Evolutionary conservation across 1,140 invertebrate genomes (phyloP).

Genomic region (Drosophila pachea): DNA sequence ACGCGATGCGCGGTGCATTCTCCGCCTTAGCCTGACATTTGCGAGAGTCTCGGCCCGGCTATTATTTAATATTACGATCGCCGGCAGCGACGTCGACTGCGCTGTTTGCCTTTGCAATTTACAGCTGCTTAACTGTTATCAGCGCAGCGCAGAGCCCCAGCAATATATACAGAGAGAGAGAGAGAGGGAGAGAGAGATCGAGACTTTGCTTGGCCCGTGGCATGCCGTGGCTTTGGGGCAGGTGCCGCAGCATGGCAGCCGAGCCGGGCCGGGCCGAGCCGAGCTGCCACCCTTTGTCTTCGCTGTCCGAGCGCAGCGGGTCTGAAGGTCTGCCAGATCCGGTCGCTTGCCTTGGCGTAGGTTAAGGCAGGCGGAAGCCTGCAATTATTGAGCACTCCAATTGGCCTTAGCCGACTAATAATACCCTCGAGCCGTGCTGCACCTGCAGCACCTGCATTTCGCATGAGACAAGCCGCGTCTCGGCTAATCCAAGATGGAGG

Average conservation of each 20-base stretch:
- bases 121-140: conserved; percentile 7
- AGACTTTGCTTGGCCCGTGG: neutral
- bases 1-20: conserved; percentile 67
- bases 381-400: neutral
- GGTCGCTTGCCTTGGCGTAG: conserved; percentile 12
- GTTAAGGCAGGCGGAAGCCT: conserved; percentile 10
- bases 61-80: conserved; percentile 62
- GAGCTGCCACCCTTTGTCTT: neutral
- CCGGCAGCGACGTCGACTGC: neutral
- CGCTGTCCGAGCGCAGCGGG: neutral
- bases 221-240: too few relatives aligned
- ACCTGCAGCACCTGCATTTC: too few relatives aligned
- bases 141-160: conserved; percentile 1
- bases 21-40: conserved; percentile 54
- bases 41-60: conserved; percentile 40
- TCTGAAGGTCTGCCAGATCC: conserved; percentile 14
- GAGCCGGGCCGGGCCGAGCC: too few relatives aligned
- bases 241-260: too few relatives aligned
- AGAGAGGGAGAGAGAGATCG: neutral
- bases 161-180: neutral
- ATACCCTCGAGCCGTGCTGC: neutral
- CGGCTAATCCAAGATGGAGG: too few relatives aligned
- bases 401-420: conserved; percentile 1
- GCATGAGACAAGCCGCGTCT: too few relatives aligned
- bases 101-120: neutral